These are phyloP conservation scores for Oreochromis spilurus DNA, from an alignment of 2,113 vertebrate species.

Conservation along the genomic window DNA sequence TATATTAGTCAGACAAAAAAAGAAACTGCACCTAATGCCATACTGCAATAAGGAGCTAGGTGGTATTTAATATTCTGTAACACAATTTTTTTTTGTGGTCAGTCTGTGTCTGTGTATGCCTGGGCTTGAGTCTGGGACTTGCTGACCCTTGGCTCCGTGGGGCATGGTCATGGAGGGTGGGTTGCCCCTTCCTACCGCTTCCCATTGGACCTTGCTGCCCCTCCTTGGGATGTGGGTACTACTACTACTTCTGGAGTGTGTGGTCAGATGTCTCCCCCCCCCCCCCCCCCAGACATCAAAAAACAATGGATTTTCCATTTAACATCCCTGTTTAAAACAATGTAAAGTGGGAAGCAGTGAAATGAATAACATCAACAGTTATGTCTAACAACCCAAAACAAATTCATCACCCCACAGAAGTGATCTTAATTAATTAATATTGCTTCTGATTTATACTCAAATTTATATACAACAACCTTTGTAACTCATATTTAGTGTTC, in stretches of 20 bases:
- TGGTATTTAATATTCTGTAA: not conserved
- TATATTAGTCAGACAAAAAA: not conserved
- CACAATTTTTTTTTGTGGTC: not conserved
- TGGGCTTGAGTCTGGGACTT: not conserved
- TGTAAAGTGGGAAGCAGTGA: not conserved
- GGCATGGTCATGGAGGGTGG: not conserved
- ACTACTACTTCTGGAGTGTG: not conserved
- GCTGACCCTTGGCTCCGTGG: not conserved
- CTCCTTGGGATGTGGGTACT: not conserved
- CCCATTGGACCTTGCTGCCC: not conserved
- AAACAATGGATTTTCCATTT: not conserved
- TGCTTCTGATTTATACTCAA: not conserved
- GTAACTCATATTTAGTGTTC: too few relatives aligned
- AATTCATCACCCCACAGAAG: not conserved
- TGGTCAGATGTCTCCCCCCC: too few relatives aligned
- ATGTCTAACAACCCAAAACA: not conserved
- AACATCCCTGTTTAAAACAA: not conserved
- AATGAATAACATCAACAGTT: not conserved
- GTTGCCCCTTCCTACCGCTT: not conserved
- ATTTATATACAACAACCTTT: not conserved
- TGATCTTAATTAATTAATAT: not conserved
- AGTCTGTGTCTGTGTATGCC: not conserved
- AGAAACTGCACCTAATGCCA: not conserved
- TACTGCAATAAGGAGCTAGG: not conserved
- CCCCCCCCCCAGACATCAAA: not conserved